phyloP scores from a whole-genome alignment of 2,888 invertebrate species.

The Folsomia manolachei region DNA sequence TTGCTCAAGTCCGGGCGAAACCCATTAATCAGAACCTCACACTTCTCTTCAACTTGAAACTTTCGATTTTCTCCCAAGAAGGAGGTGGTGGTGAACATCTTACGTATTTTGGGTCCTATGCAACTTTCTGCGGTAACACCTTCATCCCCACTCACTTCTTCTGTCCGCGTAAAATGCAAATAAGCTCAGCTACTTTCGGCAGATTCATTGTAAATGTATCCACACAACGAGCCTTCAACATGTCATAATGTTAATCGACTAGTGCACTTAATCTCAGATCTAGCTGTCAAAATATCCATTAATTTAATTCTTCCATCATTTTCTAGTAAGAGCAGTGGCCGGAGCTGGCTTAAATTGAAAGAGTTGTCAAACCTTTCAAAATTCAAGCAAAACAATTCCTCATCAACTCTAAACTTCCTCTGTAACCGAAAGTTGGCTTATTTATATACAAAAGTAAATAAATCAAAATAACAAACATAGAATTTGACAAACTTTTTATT shows the following conservation, averaged over 20 bases:
- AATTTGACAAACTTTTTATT: too few species aligned
- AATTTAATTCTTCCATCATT: neutral
- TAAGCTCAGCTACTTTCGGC: neutral
- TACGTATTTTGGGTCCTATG: too few species aligned
- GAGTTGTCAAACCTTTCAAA: neutral
- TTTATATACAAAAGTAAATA: too few species aligned
- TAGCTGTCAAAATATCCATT: neutral
- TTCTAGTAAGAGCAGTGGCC: too few species aligned
- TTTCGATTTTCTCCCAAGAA: neutral
- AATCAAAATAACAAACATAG: too few species aligned
- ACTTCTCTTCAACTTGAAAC: neutral
- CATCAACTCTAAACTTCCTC: too few species aligned
- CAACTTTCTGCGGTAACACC: too few species aligned
- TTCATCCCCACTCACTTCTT: too few species aligned
- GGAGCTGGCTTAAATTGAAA: neutral
- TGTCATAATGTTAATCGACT: neutral
- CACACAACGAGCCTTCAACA: neutral
- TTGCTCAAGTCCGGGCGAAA: neutral
- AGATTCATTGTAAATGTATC: too few species aligned
- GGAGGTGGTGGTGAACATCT: neutral
- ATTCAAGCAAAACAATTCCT: too few species aligned
- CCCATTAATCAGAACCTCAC: constrained; percentile 14
- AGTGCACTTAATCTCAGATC: neutral
- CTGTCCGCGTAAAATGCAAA: too few species aligned
- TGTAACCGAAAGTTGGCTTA: too few species aligned